These are phyloP conservation scores for Phocoena phocoena DNA, from an alignment of 2,113 vertebrate species.

Conservation along the genomic window DNA sequence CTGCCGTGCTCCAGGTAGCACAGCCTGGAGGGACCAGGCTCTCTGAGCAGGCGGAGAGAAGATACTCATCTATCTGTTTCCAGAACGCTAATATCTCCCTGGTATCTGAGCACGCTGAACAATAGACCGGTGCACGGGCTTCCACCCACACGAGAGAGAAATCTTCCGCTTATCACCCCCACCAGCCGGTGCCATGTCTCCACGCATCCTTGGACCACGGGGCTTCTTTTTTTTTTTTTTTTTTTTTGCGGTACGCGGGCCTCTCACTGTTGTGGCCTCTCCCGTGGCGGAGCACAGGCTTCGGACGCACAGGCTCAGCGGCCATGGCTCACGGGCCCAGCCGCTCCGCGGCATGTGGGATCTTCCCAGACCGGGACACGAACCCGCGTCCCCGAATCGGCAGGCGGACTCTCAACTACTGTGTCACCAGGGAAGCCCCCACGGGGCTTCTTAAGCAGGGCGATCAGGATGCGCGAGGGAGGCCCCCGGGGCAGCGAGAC, in stretches of 20 bases:
- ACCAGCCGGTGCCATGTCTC: neutral
- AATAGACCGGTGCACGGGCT: neutral
- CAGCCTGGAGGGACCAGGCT: fast-evolving
- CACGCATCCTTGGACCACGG: fast-evolving
- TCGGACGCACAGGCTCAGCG: fast-evolving
- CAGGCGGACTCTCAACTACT: no score
- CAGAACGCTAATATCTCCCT: neutral
- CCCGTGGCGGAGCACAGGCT: no score
- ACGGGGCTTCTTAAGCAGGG: neutral
- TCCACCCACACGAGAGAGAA: neutral
- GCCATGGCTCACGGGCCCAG: no score
- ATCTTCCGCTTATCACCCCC: neutral
- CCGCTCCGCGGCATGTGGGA: fast-evolving
- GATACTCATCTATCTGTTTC: neutral
- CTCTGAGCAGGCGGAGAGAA: fast-evolving
- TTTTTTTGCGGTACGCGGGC: no score
- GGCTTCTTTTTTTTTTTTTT: neutral
- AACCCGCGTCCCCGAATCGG: no score
- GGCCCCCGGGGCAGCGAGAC: neutral
- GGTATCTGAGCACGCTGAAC: neutral
- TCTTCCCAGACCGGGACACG: no score
- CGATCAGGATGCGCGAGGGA: neutral
- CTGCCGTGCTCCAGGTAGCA: fast-evolving
- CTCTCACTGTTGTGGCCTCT: no score
- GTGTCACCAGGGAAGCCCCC: neutral